Conservation (phyloP, 2,888 invertebrate species). For the Yponomeuta cagnagella region DNA sequence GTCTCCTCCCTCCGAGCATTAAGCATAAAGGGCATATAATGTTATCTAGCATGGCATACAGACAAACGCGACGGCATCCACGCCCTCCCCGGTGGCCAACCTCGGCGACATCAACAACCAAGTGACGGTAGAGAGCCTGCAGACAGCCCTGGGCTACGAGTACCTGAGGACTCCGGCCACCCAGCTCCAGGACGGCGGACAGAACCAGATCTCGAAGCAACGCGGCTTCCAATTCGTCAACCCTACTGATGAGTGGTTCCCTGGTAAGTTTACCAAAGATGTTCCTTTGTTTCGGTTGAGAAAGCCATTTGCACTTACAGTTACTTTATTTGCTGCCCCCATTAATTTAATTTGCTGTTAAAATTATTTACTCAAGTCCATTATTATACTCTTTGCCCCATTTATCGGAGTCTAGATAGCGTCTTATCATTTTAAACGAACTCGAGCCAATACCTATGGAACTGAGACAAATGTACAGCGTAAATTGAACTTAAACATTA, state of each 20-base stretch:
- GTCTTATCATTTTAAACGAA: not conserved
- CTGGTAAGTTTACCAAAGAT: conserved; percentile 69
- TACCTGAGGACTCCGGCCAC: conserved; percentile 85
- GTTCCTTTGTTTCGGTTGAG: not conserved
- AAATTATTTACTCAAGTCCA: not conserved
- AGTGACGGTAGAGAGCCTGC: conserved; percentile 82
- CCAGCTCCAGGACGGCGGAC: conserved; percentile 82
- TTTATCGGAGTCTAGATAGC: not conserved
- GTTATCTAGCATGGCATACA: conserved; percentile 84
- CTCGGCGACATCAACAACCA: conserved; percentile 83
- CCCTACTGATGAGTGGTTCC: conserved; percentile 92
- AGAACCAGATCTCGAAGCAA: conserved; percentile 82
- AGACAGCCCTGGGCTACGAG: conserved; percentile 88
- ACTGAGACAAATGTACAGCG: conserved; percentile 5
- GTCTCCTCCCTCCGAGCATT: conserved; percentile 34
- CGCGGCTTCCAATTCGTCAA: conserved; percentile 90
- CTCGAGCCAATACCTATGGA: not conserved
- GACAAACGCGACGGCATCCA: conserved; percentile 90
- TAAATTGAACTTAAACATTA: not conserved
- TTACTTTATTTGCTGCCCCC: not conserved
- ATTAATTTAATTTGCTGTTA: not conserved
- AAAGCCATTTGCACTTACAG: not conserved
- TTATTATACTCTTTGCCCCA: not conserved
- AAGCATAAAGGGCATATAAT: conserved; percentile 49
- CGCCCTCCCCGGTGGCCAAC: conserved; percentile 88